Percentiles rank a stretch among this genome's conserved stretches.
These are phyloP conservation scores for Sinonovacula constricta DNA, from an alignment of 1,140 invertebrate species.

Conservation along the genomic window DNA sequence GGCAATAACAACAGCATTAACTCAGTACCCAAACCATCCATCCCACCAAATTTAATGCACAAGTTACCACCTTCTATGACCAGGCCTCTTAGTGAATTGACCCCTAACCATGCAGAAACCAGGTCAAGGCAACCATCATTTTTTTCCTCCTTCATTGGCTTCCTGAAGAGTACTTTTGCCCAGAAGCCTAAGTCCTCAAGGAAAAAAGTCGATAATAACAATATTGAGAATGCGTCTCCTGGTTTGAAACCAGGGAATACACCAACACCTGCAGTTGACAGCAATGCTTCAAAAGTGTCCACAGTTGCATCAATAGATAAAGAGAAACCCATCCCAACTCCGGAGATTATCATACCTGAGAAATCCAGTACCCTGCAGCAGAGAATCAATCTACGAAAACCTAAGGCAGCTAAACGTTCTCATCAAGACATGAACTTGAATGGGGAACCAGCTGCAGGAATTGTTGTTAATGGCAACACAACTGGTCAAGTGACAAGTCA, in stretches of 20 bases:
- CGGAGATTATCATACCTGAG: conserved; percentile 52
- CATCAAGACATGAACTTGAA: not conserved
- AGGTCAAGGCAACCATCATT: conserved; percentile 55
- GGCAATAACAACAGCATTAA: conserved; percentile 18
- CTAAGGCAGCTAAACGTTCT: conserved; percentile 58
- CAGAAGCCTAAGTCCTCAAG: conserved; percentile 38
- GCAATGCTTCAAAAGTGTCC: not conserved
- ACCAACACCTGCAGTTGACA: conserved; percentile 23
- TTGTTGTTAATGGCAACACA: no score
- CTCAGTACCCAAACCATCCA: conserved; percentile 3
- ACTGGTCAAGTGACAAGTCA: no score
- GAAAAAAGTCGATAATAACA: conserved; percentile 48
- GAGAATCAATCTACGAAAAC: conserved; percentile 35
- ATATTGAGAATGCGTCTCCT: not conserved
- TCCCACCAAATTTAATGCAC: conserved; percentile 30
- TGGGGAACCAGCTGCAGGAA: not conserved
- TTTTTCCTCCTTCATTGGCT: conserved; percentile 52
- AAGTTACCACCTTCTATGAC: conserved; percentile 17
- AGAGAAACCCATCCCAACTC: conserved; percentile 44
- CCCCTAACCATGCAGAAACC: conserved; percentile 67
- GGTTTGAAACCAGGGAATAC: conserved; percentile 36
- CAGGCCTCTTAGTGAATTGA: conserved; percentile 52
- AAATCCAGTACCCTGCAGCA: conserved; percentile 57
- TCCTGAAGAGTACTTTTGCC: conserved; percentile 56
- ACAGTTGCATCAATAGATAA: conserved; percentile 36